Conservation (phyloP, 2,888 invertebrate genomes). For the Drosophila parthenogenetica region DNA sequence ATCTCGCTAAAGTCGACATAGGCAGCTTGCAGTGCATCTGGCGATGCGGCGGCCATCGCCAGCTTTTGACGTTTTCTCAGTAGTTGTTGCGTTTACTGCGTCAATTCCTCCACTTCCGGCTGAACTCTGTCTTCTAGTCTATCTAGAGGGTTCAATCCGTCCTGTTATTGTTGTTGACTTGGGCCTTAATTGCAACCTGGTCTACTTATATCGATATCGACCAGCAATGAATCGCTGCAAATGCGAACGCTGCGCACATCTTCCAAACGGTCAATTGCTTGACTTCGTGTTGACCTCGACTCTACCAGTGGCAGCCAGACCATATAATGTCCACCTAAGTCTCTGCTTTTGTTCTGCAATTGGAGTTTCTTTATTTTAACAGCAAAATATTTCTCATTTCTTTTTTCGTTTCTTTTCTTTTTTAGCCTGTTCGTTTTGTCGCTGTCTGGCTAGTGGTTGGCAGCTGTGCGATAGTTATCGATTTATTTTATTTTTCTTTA, state of each 20-base stretch:
- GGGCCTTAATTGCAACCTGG: conserved; percentile 17
- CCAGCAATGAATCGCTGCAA: conserved; percentile 58
- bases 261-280: conserved; percentile 36
- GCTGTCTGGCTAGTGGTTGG: conserved; percentile 51
- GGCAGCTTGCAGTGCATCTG: conserved; percentile 56
- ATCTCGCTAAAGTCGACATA: conserved; percentile 62
- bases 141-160: neutral
- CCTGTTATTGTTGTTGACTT: conserved; percentile 10
- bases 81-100: conserved; percentile 5
- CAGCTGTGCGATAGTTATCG: conserved; percentile 18
- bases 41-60: conserved; percentile 56
- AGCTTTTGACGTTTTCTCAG: conserved; percentile 1
- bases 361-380: conserved; percentile 22
- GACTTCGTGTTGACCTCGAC: conserved; percentile 29
- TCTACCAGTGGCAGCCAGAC: conserved; percentile 36
- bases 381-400: conserved; percentile 44
- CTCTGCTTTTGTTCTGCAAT: conserved; percentile 17
- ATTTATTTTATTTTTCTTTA: neutral
- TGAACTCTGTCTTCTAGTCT: neutral
- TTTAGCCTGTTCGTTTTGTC: conserved; percentile 50
- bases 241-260: conserved; percentile 66
- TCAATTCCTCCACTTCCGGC: conserved; percentile 3
- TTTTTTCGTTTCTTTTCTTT: conserved; percentile 32
- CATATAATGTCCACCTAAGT: conserved; percentile 7
- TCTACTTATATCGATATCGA: conserved; percentile 63